These are phyloP conservation scores for Agriopis aurantiaria DNA, from an alignment of 2,888 invertebrate species.

Conservation along the genomic window DNA sequence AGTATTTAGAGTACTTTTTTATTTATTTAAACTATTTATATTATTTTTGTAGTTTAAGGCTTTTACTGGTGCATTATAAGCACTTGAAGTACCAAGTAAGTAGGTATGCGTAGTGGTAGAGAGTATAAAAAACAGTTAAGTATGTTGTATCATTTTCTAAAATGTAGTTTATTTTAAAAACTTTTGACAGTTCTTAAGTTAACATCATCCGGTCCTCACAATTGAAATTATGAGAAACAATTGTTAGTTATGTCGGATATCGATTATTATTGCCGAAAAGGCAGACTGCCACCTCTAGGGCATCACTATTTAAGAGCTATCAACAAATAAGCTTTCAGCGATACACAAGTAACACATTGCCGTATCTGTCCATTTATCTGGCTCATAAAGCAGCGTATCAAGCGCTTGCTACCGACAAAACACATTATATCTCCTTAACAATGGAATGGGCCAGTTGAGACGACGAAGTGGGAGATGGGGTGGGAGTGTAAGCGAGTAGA, in stretches of 20 bases:
- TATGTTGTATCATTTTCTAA: too few species aligned
- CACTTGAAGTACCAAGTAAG: too few species aligned
- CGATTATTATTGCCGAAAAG: neutral
- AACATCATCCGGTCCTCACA: neutral
- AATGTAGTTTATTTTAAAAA: too few species aligned
- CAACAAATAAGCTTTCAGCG: conserved; percentile 42
- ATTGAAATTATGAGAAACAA: too few species aligned
- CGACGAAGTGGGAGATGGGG: conserved; percentile 55
- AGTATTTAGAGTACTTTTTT: too few species aligned
- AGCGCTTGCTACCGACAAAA: conserved; percentile 75
- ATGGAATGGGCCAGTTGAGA: conserved; percentile 77
- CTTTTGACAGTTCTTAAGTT: neutral
- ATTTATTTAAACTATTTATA: too few species aligned
- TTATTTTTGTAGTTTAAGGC: too few species aligned
- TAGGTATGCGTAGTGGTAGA: too few species aligned
- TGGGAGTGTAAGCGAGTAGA: conserved; percentile 50
- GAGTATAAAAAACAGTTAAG: too few species aligned
- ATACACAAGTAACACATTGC: conserved; percentile 45
- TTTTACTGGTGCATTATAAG: too few species aligned
- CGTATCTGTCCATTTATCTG: conserved; percentile 66
- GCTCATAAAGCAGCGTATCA: conserved; percentile 76
- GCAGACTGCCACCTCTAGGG: neutral
- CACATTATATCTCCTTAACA: conserved; percentile 83
- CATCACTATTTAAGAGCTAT: conserved; percentile 30
- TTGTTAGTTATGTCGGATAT: neutral